These are phyloP conservation scores for Nephrotoma appendiculata DNA, from an alignment of 2,888 invertebrate species.

Conservation along the genomic window DNA sequence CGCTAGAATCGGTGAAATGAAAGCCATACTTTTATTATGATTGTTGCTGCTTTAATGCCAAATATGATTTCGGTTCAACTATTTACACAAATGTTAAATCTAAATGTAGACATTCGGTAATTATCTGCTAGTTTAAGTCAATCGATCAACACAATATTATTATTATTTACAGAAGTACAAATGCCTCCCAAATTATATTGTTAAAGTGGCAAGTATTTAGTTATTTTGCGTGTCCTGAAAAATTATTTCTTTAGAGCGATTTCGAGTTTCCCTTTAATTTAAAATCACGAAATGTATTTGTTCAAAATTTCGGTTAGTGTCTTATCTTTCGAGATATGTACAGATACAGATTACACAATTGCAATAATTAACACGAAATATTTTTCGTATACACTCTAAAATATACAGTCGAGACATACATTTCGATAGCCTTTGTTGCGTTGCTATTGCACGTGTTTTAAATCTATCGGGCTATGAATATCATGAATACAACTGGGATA, in stretches of 20 bases:
- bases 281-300: background rate
- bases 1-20: background rate
- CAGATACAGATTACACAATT: background rate
- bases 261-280: background rate
- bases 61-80: background rate
- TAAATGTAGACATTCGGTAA: background rate
- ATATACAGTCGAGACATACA: background rate
- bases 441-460: background rate
- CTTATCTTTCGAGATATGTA: background rate
- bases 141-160: background rate
- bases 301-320: background rate
- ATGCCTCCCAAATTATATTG: background rate
- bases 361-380: background rate
- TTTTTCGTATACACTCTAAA: background rate
- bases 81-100: background rate
- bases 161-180: background rate
- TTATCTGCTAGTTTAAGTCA: background rate
- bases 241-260: background rate
- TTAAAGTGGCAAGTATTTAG: background rate
- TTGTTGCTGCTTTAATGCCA: background rate
- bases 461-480: background rate
- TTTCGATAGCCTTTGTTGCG: background rate
- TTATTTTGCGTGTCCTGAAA: background rate
- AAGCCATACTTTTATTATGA: background rate
- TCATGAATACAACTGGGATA: background rate